Conservation (phyloP, 2,797 vertebrate species). For the Prionace glauca region DNA sequence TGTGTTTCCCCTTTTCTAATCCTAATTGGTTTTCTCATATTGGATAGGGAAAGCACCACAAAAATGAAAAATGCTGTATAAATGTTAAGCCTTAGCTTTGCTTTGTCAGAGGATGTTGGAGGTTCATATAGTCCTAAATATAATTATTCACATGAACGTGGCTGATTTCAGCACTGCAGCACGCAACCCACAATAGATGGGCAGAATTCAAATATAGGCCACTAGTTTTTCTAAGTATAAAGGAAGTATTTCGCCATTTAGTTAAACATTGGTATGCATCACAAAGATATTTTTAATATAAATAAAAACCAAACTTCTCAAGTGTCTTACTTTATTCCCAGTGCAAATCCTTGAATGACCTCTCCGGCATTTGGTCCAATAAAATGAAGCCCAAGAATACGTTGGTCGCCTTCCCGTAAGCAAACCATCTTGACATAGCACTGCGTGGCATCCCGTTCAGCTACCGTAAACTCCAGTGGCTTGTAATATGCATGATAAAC, state of each 20-base stretch:
- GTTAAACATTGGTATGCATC: neutral
- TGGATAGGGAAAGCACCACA: neutral
- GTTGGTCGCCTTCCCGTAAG: slow-evolving; percentile 64
- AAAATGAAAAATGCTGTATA: neutral
- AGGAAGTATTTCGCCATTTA: neutral
- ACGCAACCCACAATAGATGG: neutral
- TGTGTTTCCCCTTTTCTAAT: neutral
- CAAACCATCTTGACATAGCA: slow-evolving; percentile 96
- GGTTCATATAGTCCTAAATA: neutral
- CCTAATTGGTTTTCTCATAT: neutral
- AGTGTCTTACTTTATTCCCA: slow-evolving; percentile 79
- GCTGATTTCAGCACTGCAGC: neutral
- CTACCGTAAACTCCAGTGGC: slow-evolving; percentile 83
- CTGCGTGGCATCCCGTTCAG: slow-evolving; percentile 73
- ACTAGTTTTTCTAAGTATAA: neutral
- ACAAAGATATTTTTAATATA: neutral
- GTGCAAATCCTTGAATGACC: slow-evolving; percentile 86
- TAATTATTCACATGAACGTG: neutral
- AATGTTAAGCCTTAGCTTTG: neutral
- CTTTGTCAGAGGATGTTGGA: neutral
- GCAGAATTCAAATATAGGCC: neutral
- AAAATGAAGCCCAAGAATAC: slow-evolving; percentile 86
- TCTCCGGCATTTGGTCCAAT: slow-evolving; percentile 89
- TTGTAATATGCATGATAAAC: slow-evolving; percentile 92
- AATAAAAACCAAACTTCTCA: neutral